Percentiles rank a stretch among this genome's conserved stretches.
Evolutionary conservation across 2,888 invertebrate species (phyloP).

Genomic region (Zaprionus lineosus): DNA sequence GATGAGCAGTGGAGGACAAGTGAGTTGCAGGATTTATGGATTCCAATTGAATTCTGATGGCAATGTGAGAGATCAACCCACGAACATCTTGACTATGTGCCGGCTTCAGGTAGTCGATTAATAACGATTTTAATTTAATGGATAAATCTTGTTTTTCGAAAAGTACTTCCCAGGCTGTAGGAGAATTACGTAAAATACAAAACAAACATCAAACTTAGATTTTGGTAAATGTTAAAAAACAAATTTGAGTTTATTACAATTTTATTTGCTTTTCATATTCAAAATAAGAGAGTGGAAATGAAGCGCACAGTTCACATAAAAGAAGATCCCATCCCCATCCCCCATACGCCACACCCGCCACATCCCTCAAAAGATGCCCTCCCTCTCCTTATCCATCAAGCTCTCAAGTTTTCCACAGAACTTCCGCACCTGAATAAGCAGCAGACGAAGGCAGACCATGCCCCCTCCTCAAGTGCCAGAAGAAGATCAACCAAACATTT

Average conservation of each 20-base stretch:
- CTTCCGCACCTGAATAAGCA: constrained; percentile 74
- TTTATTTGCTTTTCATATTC: constrained; percentile 6
- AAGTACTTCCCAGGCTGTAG: no score
- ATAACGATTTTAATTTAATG: no score
- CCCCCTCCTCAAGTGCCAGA: constrained; percentile 28
- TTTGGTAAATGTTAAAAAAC: no score
- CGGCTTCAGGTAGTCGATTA: not conserved
- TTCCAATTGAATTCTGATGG: constrained; percentile 37
- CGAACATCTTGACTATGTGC: not conserved
- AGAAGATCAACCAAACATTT: constrained; percentile 65
- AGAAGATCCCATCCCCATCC: constrained; percentile 33
- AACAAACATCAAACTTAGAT: no score
- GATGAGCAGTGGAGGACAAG: constrained; percentile 49
- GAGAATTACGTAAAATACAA: no score
- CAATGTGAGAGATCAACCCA: constrained; percentile 39
- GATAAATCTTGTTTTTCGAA: no score
- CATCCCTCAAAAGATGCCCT: constrained; percentile 4
- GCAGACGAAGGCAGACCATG: not conserved
- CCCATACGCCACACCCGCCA: not conserved
- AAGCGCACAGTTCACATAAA: constrained; percentile 15
- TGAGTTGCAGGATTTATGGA: constrained; percentile 42
- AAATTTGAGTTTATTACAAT: constrained; percentile 17
- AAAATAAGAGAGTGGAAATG: constrained; percentile 21
- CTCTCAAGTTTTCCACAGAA: constrained; percentile 22
- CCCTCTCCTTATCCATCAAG: constrained; percentile 8